phyloP scores from a whole-genome alignment of 2,113 vertebrate species.

The Clupea harengus region DNA sequence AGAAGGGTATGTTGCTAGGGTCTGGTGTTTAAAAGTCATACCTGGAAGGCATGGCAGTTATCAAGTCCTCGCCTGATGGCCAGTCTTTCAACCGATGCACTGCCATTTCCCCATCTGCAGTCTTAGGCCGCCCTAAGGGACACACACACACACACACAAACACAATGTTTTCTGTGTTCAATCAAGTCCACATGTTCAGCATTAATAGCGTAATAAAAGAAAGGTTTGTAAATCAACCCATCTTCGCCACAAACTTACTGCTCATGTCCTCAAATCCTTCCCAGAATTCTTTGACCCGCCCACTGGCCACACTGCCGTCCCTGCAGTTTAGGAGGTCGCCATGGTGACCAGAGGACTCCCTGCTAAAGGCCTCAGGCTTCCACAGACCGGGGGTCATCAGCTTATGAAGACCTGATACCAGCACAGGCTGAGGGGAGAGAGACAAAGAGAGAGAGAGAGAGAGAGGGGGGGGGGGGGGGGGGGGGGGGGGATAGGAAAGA shows the following conservation, averaged over 20 bases:
- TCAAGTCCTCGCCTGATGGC: slow-evolving; percentile 50
- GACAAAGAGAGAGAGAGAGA: slow-evolving; percentile 8
- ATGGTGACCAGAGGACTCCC: slow-evolving; percentile 82
- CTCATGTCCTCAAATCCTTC: slow-evolving; percentile 89
- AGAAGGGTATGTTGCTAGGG: background rate
- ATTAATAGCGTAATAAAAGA: background rate
- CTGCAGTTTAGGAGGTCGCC: slow-evolving; percentile 85
- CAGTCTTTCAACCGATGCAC: slow-evolving; percentile 51
- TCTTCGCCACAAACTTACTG: slow-evolving; percentile 64
- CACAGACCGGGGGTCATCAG: slow-evolving; percentile 80
- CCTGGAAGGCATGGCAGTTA: slow-evolving; percentile 50
- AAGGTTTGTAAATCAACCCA: background rate
- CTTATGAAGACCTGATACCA: slow-evolving; percentile 83
- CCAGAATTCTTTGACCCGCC: slow-evolving; percentile 86
- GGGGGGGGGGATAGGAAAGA: background rate
- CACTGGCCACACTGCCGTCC: slow-evolving; percentile 79
- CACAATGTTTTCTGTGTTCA: slow-evolving; percentile 1
- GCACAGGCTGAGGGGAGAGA: slow-evolving; percentile 70
- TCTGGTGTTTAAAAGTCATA: slow-evolving; percentile 1
- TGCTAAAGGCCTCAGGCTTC: slow-evolving; percentile 80
- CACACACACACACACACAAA: background rate
- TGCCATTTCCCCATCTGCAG: slow-evolving; percentile 40
- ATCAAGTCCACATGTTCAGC: background rate
- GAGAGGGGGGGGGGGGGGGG: background rate
- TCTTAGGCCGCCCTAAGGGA: slow-evolving; percentile 41